Conservation (phyloP, 1,140 invertebrate species). For the Drosophila sturtevanti region DNA sequence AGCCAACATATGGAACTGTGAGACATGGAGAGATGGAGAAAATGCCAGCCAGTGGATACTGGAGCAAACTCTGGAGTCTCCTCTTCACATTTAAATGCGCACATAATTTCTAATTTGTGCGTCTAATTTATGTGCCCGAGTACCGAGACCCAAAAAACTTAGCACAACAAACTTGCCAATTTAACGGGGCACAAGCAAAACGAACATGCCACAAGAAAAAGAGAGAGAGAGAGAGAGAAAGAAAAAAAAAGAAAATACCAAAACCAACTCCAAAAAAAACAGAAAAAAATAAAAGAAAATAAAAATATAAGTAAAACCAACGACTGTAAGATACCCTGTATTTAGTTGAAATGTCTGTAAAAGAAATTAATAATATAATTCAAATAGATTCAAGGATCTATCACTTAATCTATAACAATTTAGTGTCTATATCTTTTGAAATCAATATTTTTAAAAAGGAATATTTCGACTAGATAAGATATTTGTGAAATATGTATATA, state of each 20-base stretch:
- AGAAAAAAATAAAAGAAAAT: conserved; percentile 12
- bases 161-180: conserved; percentile 81
- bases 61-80: conserved; percentile 28
- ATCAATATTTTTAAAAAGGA: too few species aligned
- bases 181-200: conserved; percentile 68
- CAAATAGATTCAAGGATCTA: too few species aligned
- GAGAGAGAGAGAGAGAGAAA: too few species aligned
- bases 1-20: conserved; percentile 44
- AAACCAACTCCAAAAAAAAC: not conserved
- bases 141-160: conserved; percentile 71
- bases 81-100: conserved; percentile 81
- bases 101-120: conserved; percentile 82
- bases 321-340: not conserved
- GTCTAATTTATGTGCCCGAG: conserved; percentile 76
- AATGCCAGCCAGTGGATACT: not conserved
- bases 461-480: too few species aligned
- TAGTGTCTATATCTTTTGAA: too few species aligned
- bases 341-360: too few species aligned
- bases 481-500: too few species aligned
- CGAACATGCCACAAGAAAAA: conserved; percentile 18
- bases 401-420: too few species aligned
- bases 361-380: too few species aligned
- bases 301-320: conserved; percentile 13
- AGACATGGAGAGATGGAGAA: conserved; percentile 8
- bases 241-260: conserved; percentile 19